Evolutionary conservation across 2,113 vertebrate species (phyloP).

Genomic region (Ariopsis seemanni): DNA sequence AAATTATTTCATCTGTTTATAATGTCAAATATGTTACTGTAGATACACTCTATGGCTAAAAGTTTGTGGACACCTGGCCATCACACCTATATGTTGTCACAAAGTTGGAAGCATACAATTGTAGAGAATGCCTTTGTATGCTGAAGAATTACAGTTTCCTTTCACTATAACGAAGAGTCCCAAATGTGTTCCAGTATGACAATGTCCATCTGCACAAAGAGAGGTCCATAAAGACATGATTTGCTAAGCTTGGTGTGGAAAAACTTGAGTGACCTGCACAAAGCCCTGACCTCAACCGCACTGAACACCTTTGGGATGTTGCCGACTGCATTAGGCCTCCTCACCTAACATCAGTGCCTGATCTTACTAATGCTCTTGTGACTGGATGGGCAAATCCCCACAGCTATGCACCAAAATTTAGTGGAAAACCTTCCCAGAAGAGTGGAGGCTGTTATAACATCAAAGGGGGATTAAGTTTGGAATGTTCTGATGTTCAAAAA

Average conservation of each 20-base stretch:
- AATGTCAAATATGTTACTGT: neutral
- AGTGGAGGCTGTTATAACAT: neutral
- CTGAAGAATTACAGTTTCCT: neutral
- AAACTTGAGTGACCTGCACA: neutral
- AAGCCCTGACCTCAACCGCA: neutral
- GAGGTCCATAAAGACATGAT: neutral
- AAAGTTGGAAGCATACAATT: neutral
- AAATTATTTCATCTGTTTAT: neutral
- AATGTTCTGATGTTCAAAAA: neutral
- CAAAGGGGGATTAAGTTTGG: neutral
- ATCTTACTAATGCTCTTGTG: neutral
- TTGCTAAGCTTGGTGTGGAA: neutral
- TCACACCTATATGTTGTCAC: neutral
- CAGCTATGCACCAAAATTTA: neutral
- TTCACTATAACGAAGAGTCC: neutral
- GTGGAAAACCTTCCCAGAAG: neutral
- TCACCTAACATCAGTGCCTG: neutral
- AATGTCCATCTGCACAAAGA: neutral
- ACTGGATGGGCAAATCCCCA: too few species aligned
- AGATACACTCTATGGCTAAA: neutral
- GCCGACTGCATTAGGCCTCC: neutral
- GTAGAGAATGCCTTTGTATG: neutral
- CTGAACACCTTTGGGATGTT: neutral
- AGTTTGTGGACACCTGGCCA: neutral
- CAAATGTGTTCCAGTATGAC: neutral